These are phyloP conservation scores for Esox masquinongy DNA, from an alignment of 2,797 vertebrate species.

Conservation along the genomic window DNA sequence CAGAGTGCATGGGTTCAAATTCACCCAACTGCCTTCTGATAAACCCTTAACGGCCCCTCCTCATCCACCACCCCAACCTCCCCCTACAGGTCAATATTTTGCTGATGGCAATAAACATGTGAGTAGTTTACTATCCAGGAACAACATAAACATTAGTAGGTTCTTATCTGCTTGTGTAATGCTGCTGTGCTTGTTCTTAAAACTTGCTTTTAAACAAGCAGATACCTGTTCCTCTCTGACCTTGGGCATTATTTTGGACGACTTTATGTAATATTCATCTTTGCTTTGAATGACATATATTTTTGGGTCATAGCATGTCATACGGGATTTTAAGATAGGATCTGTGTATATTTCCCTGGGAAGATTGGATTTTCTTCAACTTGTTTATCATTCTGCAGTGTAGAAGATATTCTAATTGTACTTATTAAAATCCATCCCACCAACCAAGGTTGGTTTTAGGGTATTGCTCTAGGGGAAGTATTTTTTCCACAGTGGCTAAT, in stretches of 20 bases:
- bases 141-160: not conserved
- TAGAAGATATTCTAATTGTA: too few relatives aligned
- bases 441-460: slow-evolving; percentile 27
- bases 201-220: not conserved
- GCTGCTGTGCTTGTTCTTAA: not conserved
- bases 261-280: not conserved
- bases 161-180: not conserved
- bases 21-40: too few relatives aligned
- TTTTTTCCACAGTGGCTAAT: slow-evolving; percentile 61
- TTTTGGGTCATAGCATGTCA: not conserved
- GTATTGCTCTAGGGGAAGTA: slow-evolving; percentile 52
- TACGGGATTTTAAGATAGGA: not conserved
- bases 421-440: not conserved
- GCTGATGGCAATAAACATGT: not conserved
- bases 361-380: not conserved
- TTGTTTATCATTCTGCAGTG: not conserved
- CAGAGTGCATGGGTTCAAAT: not conserved
- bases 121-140: not conserved
- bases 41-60: too few relatives aligned
- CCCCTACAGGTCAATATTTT: not conserved
- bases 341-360: not conserved
- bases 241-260: not conserved
- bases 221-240: not conserved
- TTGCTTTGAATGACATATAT: not conserved
- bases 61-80: not conserved